These are phyloP conservation scores for Tetramorium parvispinum DNA, from an alignment of 1,140 invertebrate species.

Conservation along the genomic window DNA sequence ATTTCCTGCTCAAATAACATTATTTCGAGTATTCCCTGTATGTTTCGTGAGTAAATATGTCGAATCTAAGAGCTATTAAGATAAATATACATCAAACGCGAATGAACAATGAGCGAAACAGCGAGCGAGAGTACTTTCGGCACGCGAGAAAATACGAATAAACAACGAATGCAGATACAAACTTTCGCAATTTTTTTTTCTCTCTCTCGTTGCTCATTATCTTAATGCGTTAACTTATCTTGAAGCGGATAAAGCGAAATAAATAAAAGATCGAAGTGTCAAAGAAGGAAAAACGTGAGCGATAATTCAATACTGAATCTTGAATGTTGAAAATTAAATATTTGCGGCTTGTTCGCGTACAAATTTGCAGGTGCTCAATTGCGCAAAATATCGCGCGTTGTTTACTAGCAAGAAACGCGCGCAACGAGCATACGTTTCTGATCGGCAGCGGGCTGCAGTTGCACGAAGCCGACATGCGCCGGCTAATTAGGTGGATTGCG, in stretches of 20 bases:
- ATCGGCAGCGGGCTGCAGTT: neutral
- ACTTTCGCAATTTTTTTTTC: neutral
- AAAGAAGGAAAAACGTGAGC: neutral
- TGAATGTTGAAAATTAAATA: slow-evolving; percentile 3
- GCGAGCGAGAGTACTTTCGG: neutral
- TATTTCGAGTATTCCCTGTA: slow-evolving; percentile 5
- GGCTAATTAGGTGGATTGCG: slow-evolving; percentile 31
- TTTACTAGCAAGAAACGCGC: neutral
- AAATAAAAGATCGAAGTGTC: neutral
- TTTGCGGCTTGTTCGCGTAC: neutral
- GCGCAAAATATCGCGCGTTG: neutral
- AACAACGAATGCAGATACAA: neutral
- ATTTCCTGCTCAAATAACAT: slow-evolving; percentile 38
- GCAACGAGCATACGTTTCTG: neutral
- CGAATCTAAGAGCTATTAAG: slow-evolving; percentile 24
- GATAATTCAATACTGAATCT: neutral
- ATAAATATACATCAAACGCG: neutral
- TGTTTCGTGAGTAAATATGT: neutral
- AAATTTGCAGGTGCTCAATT: neutral
- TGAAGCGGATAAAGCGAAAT: neutral
- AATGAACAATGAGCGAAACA: slow-evolving; percentile 6
- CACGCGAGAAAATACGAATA: neutral
- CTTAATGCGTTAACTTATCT: neutral
- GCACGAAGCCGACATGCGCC: neutral
- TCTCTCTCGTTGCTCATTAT: neutral